Evolutionary conservation across 1,140 invertebrate genomes (phyloP).

Genomic region (Drosophila lacertosa): DNA sequence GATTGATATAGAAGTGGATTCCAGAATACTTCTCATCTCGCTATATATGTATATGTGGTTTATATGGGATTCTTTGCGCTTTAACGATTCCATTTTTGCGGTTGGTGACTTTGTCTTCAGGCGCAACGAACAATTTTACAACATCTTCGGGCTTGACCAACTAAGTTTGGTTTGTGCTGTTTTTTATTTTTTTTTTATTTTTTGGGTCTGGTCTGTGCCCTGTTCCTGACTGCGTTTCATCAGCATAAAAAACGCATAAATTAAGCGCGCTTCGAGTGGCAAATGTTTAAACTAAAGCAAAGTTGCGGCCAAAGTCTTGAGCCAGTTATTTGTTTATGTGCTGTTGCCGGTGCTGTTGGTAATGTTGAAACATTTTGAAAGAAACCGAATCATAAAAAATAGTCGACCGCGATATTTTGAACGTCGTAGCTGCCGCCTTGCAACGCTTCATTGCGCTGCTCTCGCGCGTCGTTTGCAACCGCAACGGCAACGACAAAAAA

Average conservation of each 20-base stretch:
- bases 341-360: conserved; percentile 10
- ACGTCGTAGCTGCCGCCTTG: conserved; percentile 67
- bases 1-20: no score
- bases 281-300: conserved; percentile 78
- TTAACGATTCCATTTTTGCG: conserved; percentile 39
- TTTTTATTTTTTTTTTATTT: neutral
- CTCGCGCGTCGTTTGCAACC: conserved; percentile 10
- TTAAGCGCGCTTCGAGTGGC: conserved; percentile 69
- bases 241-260: conserved; percentile 81
- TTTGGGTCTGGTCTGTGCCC: conserved; percentile 12
- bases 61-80: conserved; percentile 9
- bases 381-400: conserved; percentile 71
- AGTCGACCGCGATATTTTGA: conserved; percentile 69
- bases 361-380: conserved; percentile 17
- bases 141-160: conserved; percentile 23
- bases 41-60: neutral
- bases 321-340: conserved; percentile 9
- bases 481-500: conserved; percentile 27
- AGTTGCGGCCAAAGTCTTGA: conserved; percentile 27
- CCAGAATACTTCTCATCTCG: no score
- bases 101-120: conserved; percentile 27
- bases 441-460: conserved; percentile 70
- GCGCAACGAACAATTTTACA: conserved; percentile 3
- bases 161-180: neutral
- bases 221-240: conserved; percentile 64